Percentiles rank a stretch among this genome's conserved stretches.
Evolutionary conservation across 2,797 vertebrate genomes (phyloP).

Genomic region (Cephalopachus bancanus): DNA sequence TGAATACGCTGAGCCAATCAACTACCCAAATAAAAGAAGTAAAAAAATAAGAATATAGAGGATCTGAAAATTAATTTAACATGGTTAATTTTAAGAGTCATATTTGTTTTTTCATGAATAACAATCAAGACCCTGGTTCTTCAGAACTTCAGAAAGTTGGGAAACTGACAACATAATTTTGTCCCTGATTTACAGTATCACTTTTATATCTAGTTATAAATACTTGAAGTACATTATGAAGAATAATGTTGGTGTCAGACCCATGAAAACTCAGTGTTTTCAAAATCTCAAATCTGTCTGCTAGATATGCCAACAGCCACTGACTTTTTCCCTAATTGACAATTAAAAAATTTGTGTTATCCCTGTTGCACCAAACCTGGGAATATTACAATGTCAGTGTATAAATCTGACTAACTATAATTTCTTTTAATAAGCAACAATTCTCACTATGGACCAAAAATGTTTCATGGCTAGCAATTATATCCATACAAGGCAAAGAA

Average conservation of each 20-base stretch:
- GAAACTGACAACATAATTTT: conserved; percentile 21
- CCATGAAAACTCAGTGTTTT: neutral
- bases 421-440: neutral
- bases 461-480: neutral
- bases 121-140: neutral
- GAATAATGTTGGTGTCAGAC: neutral
- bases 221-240: conserved; percentile 28
- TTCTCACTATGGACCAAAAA: conserved; percentile 5
- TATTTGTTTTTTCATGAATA: neutral
- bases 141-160: conserved; percentile 21
- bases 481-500: neutral
- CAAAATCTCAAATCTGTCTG: neutral
- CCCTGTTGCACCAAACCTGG: neutral
- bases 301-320: neutral
- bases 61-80: neutral
- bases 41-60: neutral
- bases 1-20: neutral
- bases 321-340: neutral
- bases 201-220: conserved; percentile 27
- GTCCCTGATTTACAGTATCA: neutral
- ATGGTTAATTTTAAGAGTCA: neutral
- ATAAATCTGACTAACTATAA: conserved; percentile 15
- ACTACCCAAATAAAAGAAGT: neutral
- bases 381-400: neutral
- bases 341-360: conserved; percentile 49